phyloP scores from a whole-genome alignment of 2,113 vertebrate species.

The Heterotilapia buettikoferi region DNA sequence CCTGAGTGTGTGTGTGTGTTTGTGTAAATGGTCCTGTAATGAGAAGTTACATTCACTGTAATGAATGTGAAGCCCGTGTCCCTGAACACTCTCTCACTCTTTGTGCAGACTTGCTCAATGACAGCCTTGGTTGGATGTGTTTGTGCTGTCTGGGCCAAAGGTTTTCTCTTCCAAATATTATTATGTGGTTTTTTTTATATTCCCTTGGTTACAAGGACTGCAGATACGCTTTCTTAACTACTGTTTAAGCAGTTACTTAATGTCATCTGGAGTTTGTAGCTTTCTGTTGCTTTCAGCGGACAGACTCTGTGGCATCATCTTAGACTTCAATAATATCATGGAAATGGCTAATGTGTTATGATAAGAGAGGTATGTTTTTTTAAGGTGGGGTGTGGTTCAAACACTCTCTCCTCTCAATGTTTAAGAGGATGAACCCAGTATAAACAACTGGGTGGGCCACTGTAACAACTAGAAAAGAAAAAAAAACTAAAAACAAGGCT shows the following conservation, averaged over 20 bases:
- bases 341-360: background rate
- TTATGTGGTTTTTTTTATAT: background rate
- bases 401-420: background rate
- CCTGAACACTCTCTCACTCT: background rate
- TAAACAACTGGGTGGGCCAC: background rate
- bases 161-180: background rate
- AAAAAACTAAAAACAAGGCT: background rate
- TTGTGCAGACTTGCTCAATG: conserved; percentile 13
- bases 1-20: background rate
- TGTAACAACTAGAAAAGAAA: background rate
- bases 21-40: conserved; percentile 13
- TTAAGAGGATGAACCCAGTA: background rate
- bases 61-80: background rate
- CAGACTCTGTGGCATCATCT: background rate
- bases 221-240: background rate
- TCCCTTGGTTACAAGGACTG: background rate
- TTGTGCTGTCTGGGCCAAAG: conserved; percentile 12
- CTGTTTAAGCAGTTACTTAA: background rate
- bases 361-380: background rate
- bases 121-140: background rate
- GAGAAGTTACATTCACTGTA: background rate
- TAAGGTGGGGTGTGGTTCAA: background rate
- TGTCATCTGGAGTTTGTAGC: background rate
- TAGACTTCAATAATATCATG: background rate
- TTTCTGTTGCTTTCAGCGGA: rapidly evolving